Percentiles rank a stretch among this genome's conserved stretches.
Evolutionary conservation across 2,113 vertebrate species (phyloP).

Genomic region (Microcebus lehilahytsara): DNA sequence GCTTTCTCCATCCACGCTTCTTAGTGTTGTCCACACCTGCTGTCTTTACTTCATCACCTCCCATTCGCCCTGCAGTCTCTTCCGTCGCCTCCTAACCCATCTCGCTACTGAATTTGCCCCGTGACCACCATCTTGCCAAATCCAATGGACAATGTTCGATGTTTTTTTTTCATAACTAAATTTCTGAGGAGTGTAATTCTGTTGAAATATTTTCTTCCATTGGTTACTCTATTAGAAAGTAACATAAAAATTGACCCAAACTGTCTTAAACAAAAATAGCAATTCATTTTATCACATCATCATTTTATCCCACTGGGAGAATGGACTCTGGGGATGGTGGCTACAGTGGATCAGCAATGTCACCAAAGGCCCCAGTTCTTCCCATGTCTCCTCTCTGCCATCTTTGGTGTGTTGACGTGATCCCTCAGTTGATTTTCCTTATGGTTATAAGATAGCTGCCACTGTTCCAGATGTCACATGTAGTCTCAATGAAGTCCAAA

Average conservation of each 20-base stretch:
- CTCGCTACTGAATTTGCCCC: neutral
- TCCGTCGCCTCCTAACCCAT: neutral
- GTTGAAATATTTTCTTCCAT: neutral
- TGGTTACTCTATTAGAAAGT: neutral
- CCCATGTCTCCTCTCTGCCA: neutral
- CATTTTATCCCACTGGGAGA: neutral
- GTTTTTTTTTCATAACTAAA: neutral
- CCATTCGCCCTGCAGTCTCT: neutral
- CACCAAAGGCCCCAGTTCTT: neutral
- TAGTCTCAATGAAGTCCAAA: neutral
- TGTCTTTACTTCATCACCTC: neutral
- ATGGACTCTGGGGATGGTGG: neutral
- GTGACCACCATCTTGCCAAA: neutral
- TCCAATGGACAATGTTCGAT: neutral
- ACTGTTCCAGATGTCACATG: neutral
- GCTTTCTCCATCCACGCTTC: neutral
- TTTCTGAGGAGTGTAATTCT: neutral
- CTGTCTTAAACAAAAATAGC: neutral
- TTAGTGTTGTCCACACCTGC: neutral
- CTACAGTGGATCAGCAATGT: neutral
- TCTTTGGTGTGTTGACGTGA: neutral
- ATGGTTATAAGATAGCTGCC: neutral
- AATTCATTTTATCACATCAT: neutral
- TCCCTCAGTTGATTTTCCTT: neutral
- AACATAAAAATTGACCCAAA: conserved; percentile 7